Evolutionary conservation across 2,797 vertebrate genomes (phyloP).

Genomic region (Phoxinus dragarum): DNA sequence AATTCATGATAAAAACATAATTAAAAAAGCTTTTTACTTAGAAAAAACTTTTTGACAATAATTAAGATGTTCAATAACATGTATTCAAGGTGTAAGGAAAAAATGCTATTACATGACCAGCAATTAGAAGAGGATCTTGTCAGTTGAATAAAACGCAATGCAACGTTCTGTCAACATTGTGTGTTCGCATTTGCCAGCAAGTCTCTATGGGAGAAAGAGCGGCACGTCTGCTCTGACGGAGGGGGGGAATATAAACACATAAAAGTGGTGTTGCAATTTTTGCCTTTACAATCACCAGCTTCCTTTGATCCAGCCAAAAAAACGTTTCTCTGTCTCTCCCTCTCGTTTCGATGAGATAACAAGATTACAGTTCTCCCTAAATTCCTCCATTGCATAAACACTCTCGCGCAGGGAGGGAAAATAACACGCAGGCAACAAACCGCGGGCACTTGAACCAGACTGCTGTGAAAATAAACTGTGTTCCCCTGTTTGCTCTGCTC

Average conservation of each 20-base stretch:
- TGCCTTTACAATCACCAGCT: constrained; percentile 13
- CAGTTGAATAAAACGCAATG: neutral
- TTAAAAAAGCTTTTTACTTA: neutral
- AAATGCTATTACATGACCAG: neutral
- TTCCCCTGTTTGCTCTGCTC: constrained; percentile 38
- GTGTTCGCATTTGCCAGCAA: constrained; percentile 12
- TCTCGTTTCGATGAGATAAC: constrained; percentile 39
- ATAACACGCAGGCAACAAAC: constrained; percentile 52
- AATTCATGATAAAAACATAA: neutral
- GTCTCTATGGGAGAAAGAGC: constrained; percentile 24
- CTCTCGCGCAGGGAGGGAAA: constrained; percentile 49
- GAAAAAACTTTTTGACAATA: neutral
- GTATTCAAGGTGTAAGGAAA: neutral
- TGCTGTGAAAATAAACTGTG: constrained; percentile 57
- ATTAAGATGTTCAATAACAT: neutral
- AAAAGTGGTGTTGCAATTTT: constrained; percentile 38
- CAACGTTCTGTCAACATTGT: neutral
- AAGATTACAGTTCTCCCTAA: constrained; percentile 46
- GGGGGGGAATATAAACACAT: constrained; percentile 24
- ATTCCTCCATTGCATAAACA: constrained; percentile 49
- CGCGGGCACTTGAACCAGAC: constrained; percentile 48
- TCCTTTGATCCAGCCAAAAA: constrained; percentile 22
- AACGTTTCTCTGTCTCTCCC: constrained; percentile 25
- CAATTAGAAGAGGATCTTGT: neutral
- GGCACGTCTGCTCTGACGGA: neutral